A percentile compares a stretch with the other conserved stretches of the same genome.
Conservation (phyloP, 2,888 invertebrate genomes). For the Deladenus siricidicola region DNA sequence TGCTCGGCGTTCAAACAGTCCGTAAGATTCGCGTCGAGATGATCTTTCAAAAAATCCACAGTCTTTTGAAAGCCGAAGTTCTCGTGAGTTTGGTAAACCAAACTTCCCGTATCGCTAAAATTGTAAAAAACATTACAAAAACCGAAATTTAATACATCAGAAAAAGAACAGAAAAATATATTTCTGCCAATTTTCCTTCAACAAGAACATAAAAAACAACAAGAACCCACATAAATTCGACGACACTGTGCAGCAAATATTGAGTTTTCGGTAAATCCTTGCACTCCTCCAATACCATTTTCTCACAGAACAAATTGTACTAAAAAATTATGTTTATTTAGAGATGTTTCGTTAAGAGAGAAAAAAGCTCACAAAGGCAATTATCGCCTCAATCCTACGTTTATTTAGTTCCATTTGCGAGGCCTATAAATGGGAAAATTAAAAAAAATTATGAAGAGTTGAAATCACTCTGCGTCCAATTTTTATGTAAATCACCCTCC, state of each 20-base stretch:
- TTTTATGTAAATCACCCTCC: no score
- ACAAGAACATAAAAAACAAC: not conserved
- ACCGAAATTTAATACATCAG: not conserved
- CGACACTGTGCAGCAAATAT: not conserved
- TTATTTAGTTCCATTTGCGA: no score
- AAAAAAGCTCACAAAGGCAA: slow-evolving; percentile 1
- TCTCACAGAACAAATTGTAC: not conserved
- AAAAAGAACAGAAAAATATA: not conserved
- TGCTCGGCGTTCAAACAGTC: not conserved
- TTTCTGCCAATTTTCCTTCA: not conserved
- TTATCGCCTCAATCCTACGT: not conserved
- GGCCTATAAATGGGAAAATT: no score
- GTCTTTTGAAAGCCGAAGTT: not conserved
- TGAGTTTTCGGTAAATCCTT: not conserved
- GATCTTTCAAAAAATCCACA: not conserved
- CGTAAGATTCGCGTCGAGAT: not conserved
- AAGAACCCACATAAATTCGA: slow-evolving; percentile 1
- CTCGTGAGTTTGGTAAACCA: not conserved
- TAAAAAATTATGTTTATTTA: not conserved
- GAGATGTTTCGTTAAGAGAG: not conserved
- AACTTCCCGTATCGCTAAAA: not conserved
- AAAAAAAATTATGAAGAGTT: no score
- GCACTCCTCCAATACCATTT: not conserved
- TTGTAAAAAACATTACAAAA: no score
- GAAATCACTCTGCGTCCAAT: no score